Base-by-base conservation (phyloP, 2,888 invertebrate species). In the Clitarchus hookeri region DNA sequence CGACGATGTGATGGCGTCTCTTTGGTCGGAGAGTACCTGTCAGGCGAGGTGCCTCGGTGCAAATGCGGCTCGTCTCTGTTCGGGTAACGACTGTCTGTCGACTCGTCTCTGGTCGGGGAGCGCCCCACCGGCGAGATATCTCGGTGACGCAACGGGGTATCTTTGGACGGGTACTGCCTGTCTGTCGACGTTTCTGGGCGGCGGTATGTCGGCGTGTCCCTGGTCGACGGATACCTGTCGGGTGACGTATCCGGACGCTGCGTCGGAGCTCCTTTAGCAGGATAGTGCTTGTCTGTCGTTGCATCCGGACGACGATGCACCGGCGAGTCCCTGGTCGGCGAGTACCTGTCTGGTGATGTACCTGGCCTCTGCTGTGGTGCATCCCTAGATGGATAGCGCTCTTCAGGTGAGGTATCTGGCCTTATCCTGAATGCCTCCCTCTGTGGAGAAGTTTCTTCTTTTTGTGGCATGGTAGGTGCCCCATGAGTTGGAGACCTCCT, bases 341-440 rank as follows among this genome's bases (percentile, higher is more conserved):
- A 65, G 65, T 65, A 65, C 6, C 65, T 65, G 19, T 65, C 65
- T 19, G 65, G 65, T 16, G 65, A n/a, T 23, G 65, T n/a, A 23
- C n/a, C 65, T 4, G 65, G 65, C n/a, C 65, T 11, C 8, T 65
- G 65, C n/a, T 65, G 11, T 19, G 65, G 11, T 16, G 83, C 4
- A 19, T 11, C 44, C 11, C 19, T 44, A 2, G 44, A 83, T 11
- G 44, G 83, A 27, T 48, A 44, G 36, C 44, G 83, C 11, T 44
- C 83, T 83, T 83, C 83, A 48, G 83, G 44, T 23, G 83, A 83
- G 25, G 83, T 27, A n/a, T 83, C 83, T 25, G 83, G 83, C 25
- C 83, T 83, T 83, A 9, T 27, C 9, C 23, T 83, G 0, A 26
- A 36, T 36, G 44, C 27, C 9, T 48, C 48, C n/a, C 83, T 83